Base-by-base conservation (phyloP, 2,888 invertebrate genomes). In the Abrostola tripartita region DNA sequence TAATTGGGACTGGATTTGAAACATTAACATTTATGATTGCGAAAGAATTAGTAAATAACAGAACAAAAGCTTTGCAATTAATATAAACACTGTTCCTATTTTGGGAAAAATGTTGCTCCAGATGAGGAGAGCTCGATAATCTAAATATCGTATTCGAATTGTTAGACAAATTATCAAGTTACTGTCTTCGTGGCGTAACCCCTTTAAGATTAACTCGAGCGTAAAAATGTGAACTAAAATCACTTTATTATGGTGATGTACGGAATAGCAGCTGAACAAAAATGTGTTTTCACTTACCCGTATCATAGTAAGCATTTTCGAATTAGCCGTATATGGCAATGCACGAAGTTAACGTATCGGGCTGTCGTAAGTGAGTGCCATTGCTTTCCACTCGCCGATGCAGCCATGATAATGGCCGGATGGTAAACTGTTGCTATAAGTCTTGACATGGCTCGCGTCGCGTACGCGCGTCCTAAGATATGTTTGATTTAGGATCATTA, bases 381-480 rank as follows among this genome's bases (percentile, higher is more conserved):
- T 68, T 72, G 70, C 70, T 81, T 81, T 79, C 64, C 69, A 79
- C 61, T 68, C 41, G 61, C 64, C 70, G 81, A 74, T 68, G 68
- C 61, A 49, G 61, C 61, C 61, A 66, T 61, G 74, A 78, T 78
- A 82, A 74, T 73, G 60, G 63, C 65, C 57, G 71, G 63, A 71
- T 73, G 64, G 57, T 61, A 68, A 69, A 70, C 61, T 59, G 41
- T 41, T 62, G 65, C 65, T 69, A 61, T 79, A 72, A 64, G 66
- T 61, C 63, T 51, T 68, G 47, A 65, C 62, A 68, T 61, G 66
- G 38, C 52, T 65, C 54, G 37, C n/a, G 41, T 52, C 53, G 64
- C 50, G 51, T 57, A 37, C 53, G 41, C 52, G 52, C 35, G 55
- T 52, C 40, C 57, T 38, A 44, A 36, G 6, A 60, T 59, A 75